phyloP scores from a whole-genome alignment of 1,140 invertebrate species.

The Polypedilum pembai region DNA sequence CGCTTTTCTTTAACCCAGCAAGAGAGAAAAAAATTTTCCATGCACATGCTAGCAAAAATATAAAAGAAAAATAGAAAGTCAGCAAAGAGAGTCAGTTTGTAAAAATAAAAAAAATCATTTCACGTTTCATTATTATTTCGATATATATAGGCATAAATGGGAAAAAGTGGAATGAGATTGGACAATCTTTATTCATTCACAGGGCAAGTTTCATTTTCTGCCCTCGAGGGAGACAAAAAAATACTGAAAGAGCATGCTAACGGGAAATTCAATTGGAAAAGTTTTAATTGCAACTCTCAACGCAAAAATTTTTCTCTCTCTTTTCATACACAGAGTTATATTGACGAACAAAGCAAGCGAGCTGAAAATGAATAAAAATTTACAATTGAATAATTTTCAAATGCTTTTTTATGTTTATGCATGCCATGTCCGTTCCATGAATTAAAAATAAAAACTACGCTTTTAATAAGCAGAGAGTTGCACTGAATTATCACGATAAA shows the following conservation, averaged over 20 bases:
- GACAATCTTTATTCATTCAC: too few species aligned
- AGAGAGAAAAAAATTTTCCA: background rate
- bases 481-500: too few species aligned
- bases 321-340: background rate
- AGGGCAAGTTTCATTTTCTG: background rate
- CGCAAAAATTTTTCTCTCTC: background rate
- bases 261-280: constrained; percentile 28
- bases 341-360: background rate
- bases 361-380: constrained; percentile 4
- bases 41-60: background rate
- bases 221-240: background rate
- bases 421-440: background rate
- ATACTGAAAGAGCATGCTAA: background rate
- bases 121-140: constrained; percentile 18
- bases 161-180: too few species aligned
- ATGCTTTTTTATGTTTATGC: background rate
- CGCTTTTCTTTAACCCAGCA: background rate
- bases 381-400: constrained; percentile 1
- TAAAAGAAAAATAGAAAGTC: background rate
- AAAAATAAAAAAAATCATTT: background rate
- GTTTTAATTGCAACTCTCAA: constrained; percentile 21
- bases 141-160: background rate
- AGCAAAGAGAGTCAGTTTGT: background rate
- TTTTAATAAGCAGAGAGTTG: background rate
- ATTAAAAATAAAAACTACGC: background rate